These are phyloP conservation scores for Pluvialis apricaria DNA, from an alignment of 2,113 vertebrate species.

Conservation along the genomic window DNA sequence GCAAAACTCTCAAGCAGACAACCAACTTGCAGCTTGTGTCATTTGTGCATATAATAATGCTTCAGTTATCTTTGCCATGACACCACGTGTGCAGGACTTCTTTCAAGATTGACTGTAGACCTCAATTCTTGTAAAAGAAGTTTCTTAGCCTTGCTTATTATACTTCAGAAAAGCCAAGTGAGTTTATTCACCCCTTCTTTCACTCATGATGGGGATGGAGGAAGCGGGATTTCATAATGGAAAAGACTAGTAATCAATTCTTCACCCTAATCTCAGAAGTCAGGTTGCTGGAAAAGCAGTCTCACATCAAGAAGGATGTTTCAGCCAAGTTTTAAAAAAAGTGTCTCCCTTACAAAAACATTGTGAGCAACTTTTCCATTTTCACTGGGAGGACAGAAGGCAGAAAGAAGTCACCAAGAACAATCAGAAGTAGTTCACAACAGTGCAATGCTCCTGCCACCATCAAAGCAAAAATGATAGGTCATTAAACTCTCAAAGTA, in stretches of 20 bases:
- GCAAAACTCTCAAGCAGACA: background rate
- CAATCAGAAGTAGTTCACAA: background rate
- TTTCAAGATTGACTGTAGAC: background rate
- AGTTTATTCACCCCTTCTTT: background rate
- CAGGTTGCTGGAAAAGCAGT: background rate
- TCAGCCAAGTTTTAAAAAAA: background rate
- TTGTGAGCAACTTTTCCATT: background rate
- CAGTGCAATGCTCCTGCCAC: background rate
- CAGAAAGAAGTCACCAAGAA: background rate
- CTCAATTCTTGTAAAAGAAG: background rate
- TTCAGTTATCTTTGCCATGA: background rate
- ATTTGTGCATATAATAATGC: background rate
- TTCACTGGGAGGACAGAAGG: background rate
- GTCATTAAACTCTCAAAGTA: conserved; percentile 44
- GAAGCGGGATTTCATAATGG: background rate
- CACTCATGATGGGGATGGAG: background rate
- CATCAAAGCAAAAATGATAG: conserved; percentile 41
- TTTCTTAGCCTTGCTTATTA: background rate
- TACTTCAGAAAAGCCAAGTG: background rate
- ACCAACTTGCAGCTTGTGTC: background rate
- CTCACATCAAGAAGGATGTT: background rate
- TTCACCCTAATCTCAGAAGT: background rate
- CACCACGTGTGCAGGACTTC: background rate
- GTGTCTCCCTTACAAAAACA: background rate
- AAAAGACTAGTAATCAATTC: background rate